Conservation (phyloP, 2,888 invertebrate genomes). For the Nemotelus pantherinus region DNA sequence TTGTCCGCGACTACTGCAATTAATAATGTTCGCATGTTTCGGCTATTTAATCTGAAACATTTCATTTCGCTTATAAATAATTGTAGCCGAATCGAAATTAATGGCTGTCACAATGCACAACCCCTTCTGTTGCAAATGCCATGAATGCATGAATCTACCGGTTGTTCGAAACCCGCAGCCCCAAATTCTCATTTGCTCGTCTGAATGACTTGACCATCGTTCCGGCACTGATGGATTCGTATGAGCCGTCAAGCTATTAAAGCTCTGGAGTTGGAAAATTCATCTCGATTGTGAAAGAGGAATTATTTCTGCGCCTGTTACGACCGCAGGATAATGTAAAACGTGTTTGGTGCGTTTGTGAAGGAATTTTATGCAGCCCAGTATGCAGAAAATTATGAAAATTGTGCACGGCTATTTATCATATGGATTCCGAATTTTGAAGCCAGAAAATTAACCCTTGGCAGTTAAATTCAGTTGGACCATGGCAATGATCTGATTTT, state of each 20-base stretch:
- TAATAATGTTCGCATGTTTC: slow-evolving; percentile 49
- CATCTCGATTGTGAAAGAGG: slow-evolving; percentile 11
- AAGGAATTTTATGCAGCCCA: slow-evolving; percentile 7
- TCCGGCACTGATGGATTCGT: slow-evolving; percentile 30
- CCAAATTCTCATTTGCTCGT: neutral
- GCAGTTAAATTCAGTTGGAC: no score
- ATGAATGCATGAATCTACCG: neutral
- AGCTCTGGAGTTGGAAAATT: neutral
- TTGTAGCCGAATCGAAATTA: slow-evolving; percentile 49
- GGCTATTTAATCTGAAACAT: slow-evolving; percentile 47
- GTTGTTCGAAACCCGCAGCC: neutral
- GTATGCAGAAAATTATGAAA: neutral
- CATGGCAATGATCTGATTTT: no score
- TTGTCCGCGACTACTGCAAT: slow-evolving; percentile 35
- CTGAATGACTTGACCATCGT: slow-evolving; percentile 10
- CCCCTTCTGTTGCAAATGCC: neutral
- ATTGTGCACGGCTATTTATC: slow-evolving; percentile 19
- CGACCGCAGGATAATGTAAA: slow-evolving; percentile 48
- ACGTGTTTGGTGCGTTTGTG: slow-evolving; percentile 27
- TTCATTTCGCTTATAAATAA: slow-evolving; percentile 43
- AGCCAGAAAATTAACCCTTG: no score
- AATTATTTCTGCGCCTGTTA: slow-evolving; percentile 48
- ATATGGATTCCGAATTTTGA: neutral
- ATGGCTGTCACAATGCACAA: slow-evolving; percentile 44
- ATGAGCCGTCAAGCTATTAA: slow-evolving; percentile 29